These are phyloP conservation scores for Phaonia tiefii DNA, from an alignment of 2,888 invertebrate species.

Conservation along the genomic window DNA sequence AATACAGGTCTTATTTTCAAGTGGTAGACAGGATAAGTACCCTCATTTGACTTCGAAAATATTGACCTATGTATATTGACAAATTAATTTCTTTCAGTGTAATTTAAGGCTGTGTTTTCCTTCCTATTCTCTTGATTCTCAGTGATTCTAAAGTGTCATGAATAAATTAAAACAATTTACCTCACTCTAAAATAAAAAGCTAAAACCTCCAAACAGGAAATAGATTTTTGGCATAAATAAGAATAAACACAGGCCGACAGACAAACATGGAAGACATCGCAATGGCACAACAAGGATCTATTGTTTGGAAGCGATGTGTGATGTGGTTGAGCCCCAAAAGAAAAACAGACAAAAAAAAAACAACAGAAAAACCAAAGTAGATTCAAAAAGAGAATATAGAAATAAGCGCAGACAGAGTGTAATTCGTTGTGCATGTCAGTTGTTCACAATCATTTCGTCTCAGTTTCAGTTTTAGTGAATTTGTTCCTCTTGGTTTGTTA, in stretches of 20 bases:
- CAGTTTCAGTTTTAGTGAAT: background rate
- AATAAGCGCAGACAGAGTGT: slow-evolving; percentile 19
- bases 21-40: too few species aligned
- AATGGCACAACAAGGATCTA: background rate
- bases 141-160: slow-evolving; percentile 55
- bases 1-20: too few species aligned
- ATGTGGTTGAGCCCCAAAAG: background rate
- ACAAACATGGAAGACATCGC: background rate
- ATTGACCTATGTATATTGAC: too few species aligned
- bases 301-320: slow-evolving; percentile 11
- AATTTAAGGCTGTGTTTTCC: too few species aligned
- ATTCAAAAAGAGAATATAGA: background rate
- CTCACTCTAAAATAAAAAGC: background rate
- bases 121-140: slow-evolving; percentile 34
- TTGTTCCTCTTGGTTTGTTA: background rate
- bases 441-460: slow-evolving; percentile 4
- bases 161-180: slow-evolving; percentile 61
- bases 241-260: background rate
- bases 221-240: slow-evolving; percentile 34
- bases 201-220: slow-evolving; percentile 28
- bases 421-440: background rate
- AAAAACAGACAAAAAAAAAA: background rate
- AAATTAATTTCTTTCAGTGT: too few species aligned
- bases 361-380: background rate
- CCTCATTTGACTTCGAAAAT: too few species aligned